A percentile compares a stretch with the other conserved stretches of the same genome.
Conservation (phyloP, 2,888 invertebrate species). For the Apocheima hispidaria region DNA sequence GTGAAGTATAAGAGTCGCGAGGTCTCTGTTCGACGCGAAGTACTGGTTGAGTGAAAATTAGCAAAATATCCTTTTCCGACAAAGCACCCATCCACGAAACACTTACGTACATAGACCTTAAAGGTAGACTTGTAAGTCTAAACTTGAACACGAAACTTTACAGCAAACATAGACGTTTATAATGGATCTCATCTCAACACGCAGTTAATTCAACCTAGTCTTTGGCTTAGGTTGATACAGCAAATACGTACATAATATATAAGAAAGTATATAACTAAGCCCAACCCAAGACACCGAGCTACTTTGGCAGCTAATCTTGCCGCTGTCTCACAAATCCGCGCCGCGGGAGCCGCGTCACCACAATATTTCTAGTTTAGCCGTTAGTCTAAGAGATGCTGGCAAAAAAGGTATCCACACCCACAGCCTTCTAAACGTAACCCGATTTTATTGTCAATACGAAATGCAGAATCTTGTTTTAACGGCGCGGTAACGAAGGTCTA, state of each 20-base stretch:
- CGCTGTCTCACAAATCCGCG: conserved; percentile 37
- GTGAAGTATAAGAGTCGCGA: no score
- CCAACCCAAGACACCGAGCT: conserved; percentile 6
- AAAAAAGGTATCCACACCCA: neutral
- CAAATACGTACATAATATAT: neutral
- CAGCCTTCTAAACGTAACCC: no score
- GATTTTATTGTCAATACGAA: no score
- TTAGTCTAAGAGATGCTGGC: conserved; percentile 6
- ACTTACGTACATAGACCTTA: no score
- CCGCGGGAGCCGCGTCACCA: conserved; percentile 27
- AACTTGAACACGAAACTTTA: no score
- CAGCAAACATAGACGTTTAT: neutral
- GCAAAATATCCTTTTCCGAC: no score
- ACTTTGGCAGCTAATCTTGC: conserved; percentile 28
- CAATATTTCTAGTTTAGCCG: conserved; percentile 40
- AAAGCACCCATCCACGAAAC: no score
- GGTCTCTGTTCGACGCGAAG: no score
- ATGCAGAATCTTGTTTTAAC: no score
- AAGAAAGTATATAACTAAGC: conserved; percentile 4
- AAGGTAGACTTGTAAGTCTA: neutral
- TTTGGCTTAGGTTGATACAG: neutral
- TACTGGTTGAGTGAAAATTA: no score
- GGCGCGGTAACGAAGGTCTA: no score
- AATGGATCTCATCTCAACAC: neutral
- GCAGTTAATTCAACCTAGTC: neutral